These are phyloP conservation scores for Dallia pectoralis DNA, from an alignment of 2,797 vertebrate genomes.

Conservation along the genomic window DNA sequence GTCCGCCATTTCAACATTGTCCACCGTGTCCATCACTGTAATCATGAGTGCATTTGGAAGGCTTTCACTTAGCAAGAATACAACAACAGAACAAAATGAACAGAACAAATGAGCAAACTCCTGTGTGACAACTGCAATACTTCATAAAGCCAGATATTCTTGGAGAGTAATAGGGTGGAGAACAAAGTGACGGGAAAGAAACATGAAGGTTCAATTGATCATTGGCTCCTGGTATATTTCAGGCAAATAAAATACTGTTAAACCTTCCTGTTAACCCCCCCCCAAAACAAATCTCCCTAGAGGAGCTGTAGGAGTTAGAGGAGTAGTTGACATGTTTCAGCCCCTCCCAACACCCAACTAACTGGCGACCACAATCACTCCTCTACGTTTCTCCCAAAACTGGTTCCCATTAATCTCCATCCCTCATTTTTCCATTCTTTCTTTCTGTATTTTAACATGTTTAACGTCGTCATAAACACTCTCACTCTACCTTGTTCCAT, in stretches of 20 bases:
- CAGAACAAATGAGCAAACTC: not conserved
- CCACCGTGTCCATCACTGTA: not conserved
- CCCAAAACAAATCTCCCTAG: not conserved
- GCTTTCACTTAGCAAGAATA: not conserved
- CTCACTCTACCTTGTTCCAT: constrained; percentile 8
- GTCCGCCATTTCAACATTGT: not conserved
- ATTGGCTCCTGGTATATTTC: not conserved
- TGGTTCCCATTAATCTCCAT: constrained; percentile 5
- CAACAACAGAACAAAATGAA: not conserved
- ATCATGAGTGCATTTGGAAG: not conserved
- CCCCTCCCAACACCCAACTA: constrained; percentile 5
- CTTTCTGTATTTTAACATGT: not conserved
- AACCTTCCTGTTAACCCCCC: not conserved
- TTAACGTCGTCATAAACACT: too few relatives aligned
- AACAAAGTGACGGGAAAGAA: not conserved
- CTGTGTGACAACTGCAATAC: not conserved
- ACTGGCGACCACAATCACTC: constrained; percentile 2
- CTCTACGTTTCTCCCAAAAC: not conserved
- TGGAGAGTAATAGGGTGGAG: not conserved
- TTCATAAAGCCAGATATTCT: not conserved
- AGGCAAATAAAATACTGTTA: not conserved
- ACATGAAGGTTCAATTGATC: not conserved
- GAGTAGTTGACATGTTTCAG: not conserved
- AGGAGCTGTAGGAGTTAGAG: not conserved
- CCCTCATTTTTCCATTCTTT: not conserved